Percentiles rank a stretch among this genome's conserved stretches.
Conservation (phyloP, 2,888 invertebrate species). For the Oligia fasciuncula region DNA sequence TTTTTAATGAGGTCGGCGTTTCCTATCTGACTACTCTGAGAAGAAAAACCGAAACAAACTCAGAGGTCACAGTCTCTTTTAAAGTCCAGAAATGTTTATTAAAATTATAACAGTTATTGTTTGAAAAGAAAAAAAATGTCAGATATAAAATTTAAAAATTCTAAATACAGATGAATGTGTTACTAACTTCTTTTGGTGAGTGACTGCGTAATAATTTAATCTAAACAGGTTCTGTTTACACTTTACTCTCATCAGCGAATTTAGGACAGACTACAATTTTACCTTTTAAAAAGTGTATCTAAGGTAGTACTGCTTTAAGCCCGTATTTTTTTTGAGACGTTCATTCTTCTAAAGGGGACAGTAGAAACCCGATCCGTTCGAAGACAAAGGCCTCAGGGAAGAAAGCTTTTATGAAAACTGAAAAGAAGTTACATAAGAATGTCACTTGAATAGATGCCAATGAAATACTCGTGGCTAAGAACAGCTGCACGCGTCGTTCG, state of each 20-base stretch:
- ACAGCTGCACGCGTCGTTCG: neutral
- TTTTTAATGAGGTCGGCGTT: too few species aligned
- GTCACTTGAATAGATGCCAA: neutral
- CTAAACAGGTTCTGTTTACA: neutral
- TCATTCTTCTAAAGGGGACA: neutral
- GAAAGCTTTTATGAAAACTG: neutral
- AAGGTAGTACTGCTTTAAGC: neutral
- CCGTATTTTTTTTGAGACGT: too few species aligned
- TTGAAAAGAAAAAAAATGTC: too few species aligned
- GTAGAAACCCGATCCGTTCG: neutral
- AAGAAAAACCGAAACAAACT: too few species aligned
- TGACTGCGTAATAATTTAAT: neutral
- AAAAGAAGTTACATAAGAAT: neutral
- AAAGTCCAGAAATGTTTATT: too few species aligned
- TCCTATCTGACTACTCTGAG: too few species aligned
- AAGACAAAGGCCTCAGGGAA: conserved; percentile 3
- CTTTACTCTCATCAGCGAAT: neutral
- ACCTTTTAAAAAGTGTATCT: neutral
- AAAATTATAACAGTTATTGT: too few species aligned
- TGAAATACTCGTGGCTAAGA: neutral
- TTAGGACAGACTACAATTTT: neutral
- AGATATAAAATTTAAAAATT: too few species aligned
- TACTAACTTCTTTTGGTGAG: neutral
- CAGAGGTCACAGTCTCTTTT: too few species aligned
- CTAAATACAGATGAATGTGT: neutral